phyloP scores from a whole-genome alignment of 2,888 invertebrate genomes.

The Pachydiplax longipennis region DNA sequence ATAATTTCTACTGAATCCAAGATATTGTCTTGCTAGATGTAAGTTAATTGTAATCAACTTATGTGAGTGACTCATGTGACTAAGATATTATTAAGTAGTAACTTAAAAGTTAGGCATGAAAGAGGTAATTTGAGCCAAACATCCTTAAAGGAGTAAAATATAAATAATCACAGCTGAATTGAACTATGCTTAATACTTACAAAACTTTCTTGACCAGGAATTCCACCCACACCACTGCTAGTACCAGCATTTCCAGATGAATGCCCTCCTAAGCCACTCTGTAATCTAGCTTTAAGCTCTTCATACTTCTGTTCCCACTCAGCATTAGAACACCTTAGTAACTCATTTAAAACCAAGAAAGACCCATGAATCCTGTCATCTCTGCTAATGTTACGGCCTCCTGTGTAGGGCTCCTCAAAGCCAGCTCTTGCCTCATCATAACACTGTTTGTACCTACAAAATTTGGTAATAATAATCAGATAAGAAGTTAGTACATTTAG shows the following conservation, averaged over 20 bases:
- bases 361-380: constrained; percentile 95
- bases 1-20: no score
- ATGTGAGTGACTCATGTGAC: no score
- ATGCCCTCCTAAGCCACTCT: constrained; percentile 51
- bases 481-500: no score
- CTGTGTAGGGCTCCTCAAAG: constrained; percentile 71
- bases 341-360: constrained; percentile 89
- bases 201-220: constrained; percentile 24
- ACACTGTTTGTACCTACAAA: constrained; percentile 79
- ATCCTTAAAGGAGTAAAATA: background rate
- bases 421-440: constrained; percentile 87
- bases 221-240: background rate
- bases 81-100: no score
- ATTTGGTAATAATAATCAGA: background rate
- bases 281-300: constrained; percentile 70
- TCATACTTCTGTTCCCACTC: constrained; percentile 85
- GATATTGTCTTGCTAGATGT: no score
- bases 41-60: no score
- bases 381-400: constrained; percentile 80
- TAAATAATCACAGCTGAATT: background rate
- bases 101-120: no score
- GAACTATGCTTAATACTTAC: background rate
- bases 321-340: constrained; percentile 88
- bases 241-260: background rate
- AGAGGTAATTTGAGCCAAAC: no score